Evolutionary conservation across 1,140 invertebrate species (phyloP).

Genomic region (Eriocheir sinensis): DNA sequence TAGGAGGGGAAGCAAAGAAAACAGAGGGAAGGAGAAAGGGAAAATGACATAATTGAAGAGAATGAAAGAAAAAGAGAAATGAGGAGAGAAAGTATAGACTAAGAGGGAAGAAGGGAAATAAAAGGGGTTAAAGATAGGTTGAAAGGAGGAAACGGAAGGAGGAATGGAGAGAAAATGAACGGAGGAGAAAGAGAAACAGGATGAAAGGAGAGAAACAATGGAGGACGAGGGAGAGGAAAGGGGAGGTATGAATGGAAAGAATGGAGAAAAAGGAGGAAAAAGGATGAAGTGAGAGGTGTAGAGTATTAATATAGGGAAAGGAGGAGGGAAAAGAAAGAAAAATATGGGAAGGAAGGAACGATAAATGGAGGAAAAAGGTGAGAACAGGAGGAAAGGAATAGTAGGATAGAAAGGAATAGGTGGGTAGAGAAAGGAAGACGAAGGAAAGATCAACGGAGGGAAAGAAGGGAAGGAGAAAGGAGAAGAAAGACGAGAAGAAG

Average conservation of each 20-base stretch:
- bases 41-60: neutral
- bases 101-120: neutral
- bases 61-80: neutral
- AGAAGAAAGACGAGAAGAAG: neutral
- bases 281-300: neutral
- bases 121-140: neutral
- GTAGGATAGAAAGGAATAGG: neutral
- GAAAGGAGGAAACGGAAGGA: neutral
- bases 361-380: neutral
- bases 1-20: neutral
- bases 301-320: neutral
- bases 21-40: constrained; percentile 16
- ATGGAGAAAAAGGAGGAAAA: neutral
- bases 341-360: neutral
- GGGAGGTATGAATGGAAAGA: neutral
- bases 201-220: neutral
- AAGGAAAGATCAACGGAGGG: neutral
- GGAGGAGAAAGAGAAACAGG: neutral
- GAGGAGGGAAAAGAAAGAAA: neutral
- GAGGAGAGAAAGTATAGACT: neutral
- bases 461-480: too few species aligned
- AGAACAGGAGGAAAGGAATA: neutral
- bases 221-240: neutral
- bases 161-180: neutral
- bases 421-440: neutral